Base-by-base conservation (phyloP, 1,140 invertebrate genomes). In the Orchesella cincta region DNA sequence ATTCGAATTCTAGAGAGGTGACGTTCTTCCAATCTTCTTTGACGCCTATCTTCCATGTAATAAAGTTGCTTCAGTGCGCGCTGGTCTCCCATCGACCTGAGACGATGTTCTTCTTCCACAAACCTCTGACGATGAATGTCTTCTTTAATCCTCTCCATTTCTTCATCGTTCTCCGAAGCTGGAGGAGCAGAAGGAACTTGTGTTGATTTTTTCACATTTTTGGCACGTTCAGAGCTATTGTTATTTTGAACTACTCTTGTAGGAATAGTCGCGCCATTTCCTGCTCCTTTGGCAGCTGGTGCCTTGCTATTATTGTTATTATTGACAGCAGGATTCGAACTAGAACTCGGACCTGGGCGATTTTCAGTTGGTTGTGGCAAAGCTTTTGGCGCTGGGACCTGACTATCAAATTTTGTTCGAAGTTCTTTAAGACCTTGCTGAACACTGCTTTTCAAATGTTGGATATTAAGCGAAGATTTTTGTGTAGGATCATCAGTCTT, bases 51-150 rank as follows among this genome's bases (percentile, higher is more conserved):
- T 31, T 67, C 31, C 62, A 67, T 67, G 62, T 67, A 67, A 29
- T 67, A 67, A 3, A 67, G 31, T 31, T 33, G 26, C 1, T 67
- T 3, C 28, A 67, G n/a, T 8, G 8, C 62, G 3, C 1, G 5
- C 23, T 29, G 26, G 29, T 67, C 62, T 1, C 31, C 31, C 8
- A 3, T 33, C 28, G 14, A 18, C 23, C 23, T 29, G 8, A 67
- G 62, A n/a, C 62, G 62, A 8, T 67, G 2, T 29, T 67, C 31
- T 33, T 67, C 62, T 5, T 67, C 62, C 31, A 31, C 12, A n/a
- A 67, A 67, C 8, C 62, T 29, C n/a, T 67, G 62, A 8, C n/a
- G 26, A n/a, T 67, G 62, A 31, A 67, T 67, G 5, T 67, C 62
- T 31, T 67, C 62, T 33, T 31, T 8, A 16, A 67, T 3, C 29